phyloP scores from a whole-genome alignment of 2,888 invertebrate species.

The Leptinotarsa rubiginosa region DNA sequence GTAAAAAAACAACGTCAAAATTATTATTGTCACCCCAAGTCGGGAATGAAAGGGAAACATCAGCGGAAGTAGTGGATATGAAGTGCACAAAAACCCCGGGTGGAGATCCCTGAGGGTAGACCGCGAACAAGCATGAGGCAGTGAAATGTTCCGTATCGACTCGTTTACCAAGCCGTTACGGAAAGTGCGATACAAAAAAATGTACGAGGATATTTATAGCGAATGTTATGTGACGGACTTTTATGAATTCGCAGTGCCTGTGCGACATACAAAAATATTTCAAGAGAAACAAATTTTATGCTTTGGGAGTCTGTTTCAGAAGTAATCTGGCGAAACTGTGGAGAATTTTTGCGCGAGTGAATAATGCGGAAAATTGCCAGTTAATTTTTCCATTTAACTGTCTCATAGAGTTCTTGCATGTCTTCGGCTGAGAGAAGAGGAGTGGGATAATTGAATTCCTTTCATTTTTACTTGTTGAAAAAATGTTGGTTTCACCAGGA shows the following conservation, averaged over 20 bases:
- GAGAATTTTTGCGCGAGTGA: not conserved
- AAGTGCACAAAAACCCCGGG: not conserved
- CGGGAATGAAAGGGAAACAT: not conserved
- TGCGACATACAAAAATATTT: not conserved
- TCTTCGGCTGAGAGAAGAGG: too few species aligned
- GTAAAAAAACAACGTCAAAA: not conserved
- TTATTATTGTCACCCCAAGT: not conserved
- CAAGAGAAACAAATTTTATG: not conserved
- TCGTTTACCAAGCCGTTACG: slow-evolving; percentile 38
- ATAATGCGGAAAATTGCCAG: slow-evolving; percentile 4
- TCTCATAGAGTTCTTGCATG: too few species aligned
- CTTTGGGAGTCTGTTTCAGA: not conserved
- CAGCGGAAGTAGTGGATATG: not conserved
- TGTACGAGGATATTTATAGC: slow-evolving; percentile 4
- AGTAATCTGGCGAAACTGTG: not conserved
- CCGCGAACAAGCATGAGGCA: slow-evolving; percentile 27
- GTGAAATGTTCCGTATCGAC: slow-evolving; percentile 41
- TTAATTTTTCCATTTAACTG: not conserved
- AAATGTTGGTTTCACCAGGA: too few species aligned
- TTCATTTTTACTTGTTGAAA: too few species aligned
- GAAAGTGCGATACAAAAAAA: slow-evolving; percentile 21
- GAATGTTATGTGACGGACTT: slow-evolving; percentile 4
- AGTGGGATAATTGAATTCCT: too few species aligned
- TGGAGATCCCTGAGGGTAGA: slow-evolving; percentile 1
- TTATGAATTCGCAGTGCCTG: slow-evolving; percentile 2